Evolutionary conservation across 2,113 vertebrate genomes (phyloP).

Genomic region (western clawed frog (Xenopus tropicalis)): UCB_Xtro_10.0 CM004443.2:121107501-121108000

Average conservation of each 20-base stretch:
- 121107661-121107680: slow-evolving; percentile 18
- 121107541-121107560: slow-evolving; percentile 14
- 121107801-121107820: slow-evolving; percentile 26
- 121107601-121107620: slow-evolving; percentile 24
- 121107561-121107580: slow-evolving; percentile 13
- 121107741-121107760: slow-evolving; percentile 36
- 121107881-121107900: no score
- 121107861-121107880: no score
- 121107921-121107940: no score
- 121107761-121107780: slow-evolving; percentile 43
- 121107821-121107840: slow-evolving; percentile 30
- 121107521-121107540: not conserved
- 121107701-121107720: slow-evolving; percentile 27
- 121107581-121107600: slow-evolving; percentile 17
- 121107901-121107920: not conserved
- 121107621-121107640: slow-evolving; percentile 15
- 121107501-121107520: not conserved
- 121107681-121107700: slow-evolving; percentile 31
- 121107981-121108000: no score
- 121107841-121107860: slow-evolving; percentile 12
- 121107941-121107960: no score
- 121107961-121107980: no score
- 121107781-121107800: slow-evolving; percentile 34
- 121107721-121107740: slow-evolving; percentile 12
- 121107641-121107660: slow-evolving; percentile 10